Base-by-base conservation (phyloP, 2,113 vertebrate genomes). In the Desmodus rotundus region DNA sequence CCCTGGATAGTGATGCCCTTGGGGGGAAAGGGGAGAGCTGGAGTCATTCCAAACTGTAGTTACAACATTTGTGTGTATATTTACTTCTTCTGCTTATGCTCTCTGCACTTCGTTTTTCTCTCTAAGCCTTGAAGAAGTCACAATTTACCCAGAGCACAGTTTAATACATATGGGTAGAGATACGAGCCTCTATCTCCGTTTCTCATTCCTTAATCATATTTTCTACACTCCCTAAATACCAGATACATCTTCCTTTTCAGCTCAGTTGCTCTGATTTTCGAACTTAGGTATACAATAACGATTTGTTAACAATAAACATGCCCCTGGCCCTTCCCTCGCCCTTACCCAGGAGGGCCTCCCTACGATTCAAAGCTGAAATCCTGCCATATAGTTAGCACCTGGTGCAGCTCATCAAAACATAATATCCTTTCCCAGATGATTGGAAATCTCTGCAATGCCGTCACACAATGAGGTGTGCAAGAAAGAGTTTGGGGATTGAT, bases 321-420 rank as follows among this genome's bases (percentile, higher is more conserved):
- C 78, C 78, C 81, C 58, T 54, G 87, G 77, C 43, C 56, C 78
- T 94, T 92, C 86, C 91, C 41, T 96, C 50, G 85, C 82, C 56
- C 73, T 87, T 86, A 96, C 93, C 36, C 94, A 77, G 77, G 93
- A 95, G 81, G 82, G 87, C 73, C 92, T 93, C 85, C 78, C 61
- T 85, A 87, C 52, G 88, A 97, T 91, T 93, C 96, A 97, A 97
- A 97, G 95, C 70, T 19, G 7, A 96, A 97, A 93, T 94, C 63
- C 73, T 90, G 78, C 95, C 91, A 97, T 93, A 91, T 96, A 96
- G 90, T 97, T 97, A 97, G 95, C 97, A 97, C 96, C 94, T 97
- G 96, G 94, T 82, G 74, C 50, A 96, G 95, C 93, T 97, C 94
- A 93, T 96, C 93, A 97, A 94, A 96, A 90, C 68, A 94, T 94